Base-by-base conservation (phyloP, 2,888 invertebrate genomes). In the Drosophila meridionalis region DNA sequence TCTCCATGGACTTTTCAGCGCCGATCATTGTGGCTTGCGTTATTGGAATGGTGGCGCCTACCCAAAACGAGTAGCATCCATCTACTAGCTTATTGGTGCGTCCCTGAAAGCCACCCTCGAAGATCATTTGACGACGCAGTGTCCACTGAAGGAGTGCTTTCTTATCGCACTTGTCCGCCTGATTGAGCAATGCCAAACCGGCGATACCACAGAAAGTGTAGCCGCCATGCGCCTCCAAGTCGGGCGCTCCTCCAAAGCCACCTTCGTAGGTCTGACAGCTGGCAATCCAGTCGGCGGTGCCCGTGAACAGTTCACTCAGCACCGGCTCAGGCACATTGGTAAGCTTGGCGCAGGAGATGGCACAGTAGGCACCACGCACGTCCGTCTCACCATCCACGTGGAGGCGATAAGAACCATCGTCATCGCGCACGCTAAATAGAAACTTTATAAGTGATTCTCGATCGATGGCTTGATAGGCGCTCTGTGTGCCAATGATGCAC, bases 61-160 rank as follows among this genome's bases (percentile, higher is more conserved):
- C 98, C 99, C 99, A 99, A 94, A 99, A 99, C 0, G 99, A 99
- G 93, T 99, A 99, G 93, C 99, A 99, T 4, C 98, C 98, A 94
- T 99, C 99, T 0, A 99, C 99, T 77, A 99, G 94, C 94, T 99
- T 99, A 93, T 99, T 99, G 2, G 99, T 99, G 89, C 99, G 95
- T 0, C 99, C 99, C 94, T 98, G 97, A 92, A 99, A 99, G 8
- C 99, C 99, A 38, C 99, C 99, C 93, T 99, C 99, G 77, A 96
- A 95, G 73, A 95, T 94, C 98, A 99, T 99, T 94, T 99, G 99
- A 60, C 97, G 95, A 89, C 97, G 96, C 0, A 96, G 96, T 73
- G 96, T 95, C 99, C 99, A 99, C 84, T 97, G 95, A 91, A 97
- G 93, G 65, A 99, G 93, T 7, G 96, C 94, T 91, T 91, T 80